Conservation (phyloP, 2,797 vertebrate species). For the Sarcophilus harrisii region DNA sequence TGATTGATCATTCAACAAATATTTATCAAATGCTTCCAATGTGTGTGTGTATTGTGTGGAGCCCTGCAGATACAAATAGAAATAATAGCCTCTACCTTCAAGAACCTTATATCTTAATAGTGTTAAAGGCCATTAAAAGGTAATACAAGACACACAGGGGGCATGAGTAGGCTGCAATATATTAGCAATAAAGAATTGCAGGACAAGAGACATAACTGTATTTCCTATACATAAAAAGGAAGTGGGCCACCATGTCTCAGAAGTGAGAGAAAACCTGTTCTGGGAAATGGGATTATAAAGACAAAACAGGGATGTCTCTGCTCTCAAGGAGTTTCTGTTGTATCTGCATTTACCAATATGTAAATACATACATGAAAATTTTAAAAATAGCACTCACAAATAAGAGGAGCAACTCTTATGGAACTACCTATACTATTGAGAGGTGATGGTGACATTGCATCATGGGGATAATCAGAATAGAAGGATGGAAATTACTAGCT, state of each 20-base stretch:
- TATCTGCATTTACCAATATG: background rate
- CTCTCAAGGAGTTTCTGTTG: background rate
- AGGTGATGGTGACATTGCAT: background rate
- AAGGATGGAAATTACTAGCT: background rate
- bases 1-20: background rate
- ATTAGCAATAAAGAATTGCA: background rate
- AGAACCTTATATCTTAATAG: background rate
- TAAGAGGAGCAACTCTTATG: background rate
- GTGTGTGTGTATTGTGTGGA: background rate
- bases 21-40: background rate
- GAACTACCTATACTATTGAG: background rate
- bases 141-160: background rate
- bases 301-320: background rate
- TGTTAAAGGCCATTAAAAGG: background rate
- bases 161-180: background rate
- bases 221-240: background rate
- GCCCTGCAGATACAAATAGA: background rate
- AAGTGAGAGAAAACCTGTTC: background rate
- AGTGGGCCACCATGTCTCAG: background rate
- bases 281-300: background rate
- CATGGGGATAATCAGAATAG: background rate
- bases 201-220: background rate
- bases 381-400: background rate
- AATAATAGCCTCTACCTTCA: background rate
- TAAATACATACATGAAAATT: background rate